Evolutionary conservation across 2,113 vertebrate genomes (phyloP).

Genomic region (Eurypyga helias): DNA sequence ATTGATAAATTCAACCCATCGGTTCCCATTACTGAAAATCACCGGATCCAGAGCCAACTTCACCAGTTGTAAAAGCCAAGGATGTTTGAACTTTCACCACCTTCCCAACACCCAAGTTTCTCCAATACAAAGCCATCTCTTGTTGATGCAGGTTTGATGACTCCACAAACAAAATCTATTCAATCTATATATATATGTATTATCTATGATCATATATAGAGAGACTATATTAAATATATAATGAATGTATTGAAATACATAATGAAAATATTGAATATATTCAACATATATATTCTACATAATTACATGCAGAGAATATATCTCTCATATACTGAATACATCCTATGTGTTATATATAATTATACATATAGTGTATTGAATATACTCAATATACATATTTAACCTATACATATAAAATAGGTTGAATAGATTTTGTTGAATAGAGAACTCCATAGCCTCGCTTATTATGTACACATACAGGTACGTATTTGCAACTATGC

Average conservation of each 20-base stretch:
- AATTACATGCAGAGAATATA: not conserved
- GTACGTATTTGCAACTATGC: not conserved
- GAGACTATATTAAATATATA: not conserved
- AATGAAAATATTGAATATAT: not conserved
- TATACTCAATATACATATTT: not conserved
- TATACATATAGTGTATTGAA: not conserved
- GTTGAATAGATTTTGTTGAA: too few species aligned
- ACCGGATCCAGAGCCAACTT: not conserved
- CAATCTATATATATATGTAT: not conserved
- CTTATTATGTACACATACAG: accelerated
- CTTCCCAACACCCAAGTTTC: not conserved
- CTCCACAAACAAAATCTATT: not conserved
- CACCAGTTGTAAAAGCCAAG: not conserved
- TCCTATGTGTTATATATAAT: too few species aligned
- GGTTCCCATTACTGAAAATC: not conserved
- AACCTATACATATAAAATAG: not conserved
- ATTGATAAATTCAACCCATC: not conserved
- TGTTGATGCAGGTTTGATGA: not conserved
- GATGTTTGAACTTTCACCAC: not conserved
- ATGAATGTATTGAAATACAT: not conserved
- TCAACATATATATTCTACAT: not conserved
- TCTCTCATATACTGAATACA: not conserved
- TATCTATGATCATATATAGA: not conserved
- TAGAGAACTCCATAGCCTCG: not conserved
- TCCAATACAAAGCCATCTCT: not conserved